Conservation (phyloP, 2,888 invertebrate genomes). For the Fragum fragum region DNA sequence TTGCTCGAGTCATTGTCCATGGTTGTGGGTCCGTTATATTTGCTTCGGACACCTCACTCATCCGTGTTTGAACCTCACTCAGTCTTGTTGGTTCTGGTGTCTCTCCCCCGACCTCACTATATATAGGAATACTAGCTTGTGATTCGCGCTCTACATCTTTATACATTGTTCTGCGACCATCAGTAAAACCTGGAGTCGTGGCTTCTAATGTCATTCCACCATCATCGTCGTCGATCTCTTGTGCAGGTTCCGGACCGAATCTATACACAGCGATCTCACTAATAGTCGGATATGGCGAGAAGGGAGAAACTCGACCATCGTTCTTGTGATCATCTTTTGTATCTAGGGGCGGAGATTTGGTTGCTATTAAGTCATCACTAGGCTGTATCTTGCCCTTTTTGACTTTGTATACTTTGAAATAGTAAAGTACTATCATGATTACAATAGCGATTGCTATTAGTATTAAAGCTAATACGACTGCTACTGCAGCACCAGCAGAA, state of each 20-base stretch:
- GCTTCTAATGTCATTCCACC: conserved; percentile 65
- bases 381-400: conserved; percentile 57
- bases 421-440: conserved; percentile 54
- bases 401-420: conserved; percentile 59
- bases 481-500: conserved; percentile 51
- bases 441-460: conserved; percentile 48
- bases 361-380: conserved; percentile 36
- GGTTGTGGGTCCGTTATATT: conserved; percentile 58
- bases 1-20: conserved; percentile 67
- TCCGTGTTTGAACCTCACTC: conserved; percentile 64
- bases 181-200: conserved; percentile 65
- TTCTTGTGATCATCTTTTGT: conserved; percentile 51
- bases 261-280: conserved; percentile 68
- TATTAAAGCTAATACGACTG: conserved; percentile 57
- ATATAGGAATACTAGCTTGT: conserved; percentile 65
- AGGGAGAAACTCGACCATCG: conserved; percentile 63
- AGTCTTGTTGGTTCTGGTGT: conserved; percentile 71
- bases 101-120: conserved; percentile 68
- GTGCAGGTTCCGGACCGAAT: conserved; percentile 66
- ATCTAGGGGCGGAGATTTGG: conserved; percentile 62
- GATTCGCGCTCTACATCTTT: conserved; percentile 63
- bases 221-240: conserved; percentile 67
- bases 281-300: conserved; percentile 69
- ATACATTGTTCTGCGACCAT: conserved; percentile 61
- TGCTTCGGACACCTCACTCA: conserved; percentile 59